These are phyloP conservation scores for Dunckerocampus dactyliophorus DNA, from an alignment of 2,113 vertebrate species.

Conservation along the genomic window DNA sequence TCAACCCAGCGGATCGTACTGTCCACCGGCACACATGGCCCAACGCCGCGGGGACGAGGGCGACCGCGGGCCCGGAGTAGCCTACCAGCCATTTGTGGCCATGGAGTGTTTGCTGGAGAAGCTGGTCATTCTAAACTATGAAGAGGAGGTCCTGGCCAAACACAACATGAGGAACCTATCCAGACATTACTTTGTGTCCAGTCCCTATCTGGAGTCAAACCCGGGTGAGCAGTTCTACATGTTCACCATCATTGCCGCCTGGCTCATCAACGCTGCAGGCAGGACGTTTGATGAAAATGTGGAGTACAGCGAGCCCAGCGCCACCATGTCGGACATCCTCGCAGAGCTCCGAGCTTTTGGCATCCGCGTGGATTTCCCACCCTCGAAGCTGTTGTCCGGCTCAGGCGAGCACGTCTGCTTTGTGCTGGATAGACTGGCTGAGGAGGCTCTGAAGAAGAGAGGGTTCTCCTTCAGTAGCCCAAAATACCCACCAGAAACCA, in stretches of 20 bases:
- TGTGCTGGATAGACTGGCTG: slow-evolving; percentile 89
- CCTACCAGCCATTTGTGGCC: slow-evolving; percentile 79
- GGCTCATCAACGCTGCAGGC: slow-evolving; percentile 86
- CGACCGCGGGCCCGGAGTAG: slow-evolving; percentile 81
- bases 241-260: slow-evolving; percentile 86
- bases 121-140: slow-evolving; percentile 83
- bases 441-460: slow-evolving; percentile 82
- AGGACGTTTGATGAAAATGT: slow-evolving; percentile 82
- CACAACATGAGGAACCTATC: slow-evolving; percentile 87
- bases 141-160: slow-evolving; percentile 78
- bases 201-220: slow-evolving; percentile 77
- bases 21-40: slow-evolving; percentile 46
- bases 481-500: slow-evolving; percentile 82
- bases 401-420: slow-evolving; percentile 89
- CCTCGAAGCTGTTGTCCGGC: slow-evolving; percentile 90
- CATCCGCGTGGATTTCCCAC: slow-evolving; percentile 90
- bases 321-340: slow-evolving; percentile 83
- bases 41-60: slow-evolving; percentile 67
- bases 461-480: slow-evolving; percentile 88
- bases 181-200: slow-evolving; percentile 85
- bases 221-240: slow-evolving; percentile 94
- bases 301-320: slow-evolving; percentile 90
- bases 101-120: slow-evolving; percentile 93
- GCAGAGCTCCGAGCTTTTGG: slow-evolving; percentile 83
- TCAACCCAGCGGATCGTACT: not conserved